Evolutionary conservation across 2,113 vertebrate genomes (phyloP).

Genomic region (Amphiprion ocellaris): DNA sequence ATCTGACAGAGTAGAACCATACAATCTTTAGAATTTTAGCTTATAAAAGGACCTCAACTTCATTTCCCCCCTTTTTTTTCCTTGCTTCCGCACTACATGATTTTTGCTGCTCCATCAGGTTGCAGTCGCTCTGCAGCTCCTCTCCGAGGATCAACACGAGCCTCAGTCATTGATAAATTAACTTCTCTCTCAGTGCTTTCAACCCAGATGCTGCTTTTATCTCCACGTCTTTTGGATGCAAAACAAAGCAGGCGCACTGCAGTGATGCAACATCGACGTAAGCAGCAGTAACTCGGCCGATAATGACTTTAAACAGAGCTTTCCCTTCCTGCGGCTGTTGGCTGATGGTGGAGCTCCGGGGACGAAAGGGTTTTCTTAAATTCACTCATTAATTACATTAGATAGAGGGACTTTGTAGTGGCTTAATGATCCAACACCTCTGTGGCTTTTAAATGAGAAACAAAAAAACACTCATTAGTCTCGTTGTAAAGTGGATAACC

Average conservation of each 20-base stretch:
- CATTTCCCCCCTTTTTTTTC: no score
- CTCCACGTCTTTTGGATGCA: background rate
- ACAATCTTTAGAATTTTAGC: no score
- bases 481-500: background rate
- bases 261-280: slow-evolving; percentile 61
- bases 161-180: slow-evolving; percentile 7
- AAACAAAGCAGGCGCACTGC: slow-evolving; percentile 4
- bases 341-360: background rate
- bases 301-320: slow-evolving; percentile 6
- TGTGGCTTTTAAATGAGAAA: background rate
- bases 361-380: background rate
- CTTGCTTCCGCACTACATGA: background rate
- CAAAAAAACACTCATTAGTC: background rate
- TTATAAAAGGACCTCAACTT: no score
- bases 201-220: background rate
- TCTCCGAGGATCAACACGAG: no score
- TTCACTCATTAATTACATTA: slow-evolving; percentile 10
- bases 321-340: background rate
- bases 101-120: slow-evolving; percentile 1
- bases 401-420: slow-evolving; percentile 5
- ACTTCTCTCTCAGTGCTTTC: background rate
- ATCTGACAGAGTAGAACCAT: background rate
- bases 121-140: no score
- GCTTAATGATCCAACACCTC: background rate
- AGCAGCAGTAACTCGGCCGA: slow-evolving; percentile 29